Evolutionary conservation across 2,888 invertebrate species (phyloP), one percentile per base, ranked within the genome.

Genomic region (Brenthis daphne): DNA sequence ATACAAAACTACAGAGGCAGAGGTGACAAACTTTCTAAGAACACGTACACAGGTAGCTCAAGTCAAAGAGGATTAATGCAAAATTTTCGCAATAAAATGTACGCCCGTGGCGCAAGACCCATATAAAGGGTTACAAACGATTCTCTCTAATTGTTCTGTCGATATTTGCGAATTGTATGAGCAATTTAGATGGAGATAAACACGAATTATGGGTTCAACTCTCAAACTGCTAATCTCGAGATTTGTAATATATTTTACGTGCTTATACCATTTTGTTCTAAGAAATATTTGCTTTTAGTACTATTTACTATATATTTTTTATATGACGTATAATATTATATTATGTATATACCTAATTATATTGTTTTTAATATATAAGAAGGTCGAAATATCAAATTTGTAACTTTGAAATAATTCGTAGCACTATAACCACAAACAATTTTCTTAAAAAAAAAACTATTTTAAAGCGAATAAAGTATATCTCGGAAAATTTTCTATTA

Each of bases 101-200:
- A 84, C 76, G 89, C 91, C 87, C 77, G 73, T 74, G 86, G 90
- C 88, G 77, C 75, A 77, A 75, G 79, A 80, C 77, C 78, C 78
- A 79, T 80, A 79, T 76, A 79, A 79, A 76, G 73, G 76, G 79
- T 83, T 83, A 86, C 82, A 80, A 85, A 83, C 81, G 84, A 80
- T 72, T 75, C 75, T 76, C 82, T 82, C 82, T 90, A 90, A 91
- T 91, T 88, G 86, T 84, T 82, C 77, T 77, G 80, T 83, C 83
- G 85, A 86, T 85, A 83, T 82, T 80, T 78, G 80, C 76, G 79
- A 77, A 83, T 79, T 82, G 80, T 80, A 81, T 80, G 80, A 83
- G 78, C 87, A 82, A 85, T 92, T 90, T 81, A 92, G 91, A 92
- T 90, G 70, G 64, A 86, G 89, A 90, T 90, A 88, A 79, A 77